Evolutionary conservation across 2,113 vertebrate species (phyloP), one percentile per base, ranked within the genome.

Genomic region (Phyllostomus hastatus): DNA sequence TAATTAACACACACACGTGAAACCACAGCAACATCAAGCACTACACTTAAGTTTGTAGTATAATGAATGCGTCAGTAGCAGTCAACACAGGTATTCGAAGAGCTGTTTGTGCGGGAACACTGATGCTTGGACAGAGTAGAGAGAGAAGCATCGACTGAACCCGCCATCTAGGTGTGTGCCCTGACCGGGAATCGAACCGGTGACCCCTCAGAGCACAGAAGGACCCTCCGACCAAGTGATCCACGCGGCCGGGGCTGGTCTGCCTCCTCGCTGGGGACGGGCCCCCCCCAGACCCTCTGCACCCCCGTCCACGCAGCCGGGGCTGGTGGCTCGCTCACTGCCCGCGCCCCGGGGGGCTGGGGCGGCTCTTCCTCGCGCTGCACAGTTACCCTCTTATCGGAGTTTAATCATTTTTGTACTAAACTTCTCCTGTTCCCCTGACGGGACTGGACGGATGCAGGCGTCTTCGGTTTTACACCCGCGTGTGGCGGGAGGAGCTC

Each of bases 331-430:
- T 35, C 59, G 22, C 12, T 91, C 35, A 31, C 24, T 10, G 31
- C 9, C 19, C 59, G 7, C 1, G 5, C 15, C 7, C 12, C 24
- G 28, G 33, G 17, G 5, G 7, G 10, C 6, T n/a, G 2, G 8
- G 57, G 31, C 50, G 50, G 9, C 8, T 41, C 67, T 31, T 91
- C n/a, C 28, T 52, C 20, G 26, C 69, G 20, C 67, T 9, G 11
- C 73, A 67, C 10, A 72, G 12, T 19, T 83, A 11, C 2, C 72
- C 54, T 14, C 31, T 83, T 79, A 46, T 38, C 26, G 61, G 8
- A 52, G 7, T 22, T 78, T 28, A 54, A 19, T 93, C 43, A 38
- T 73, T 61, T 96, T 80, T 24, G 33, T 28, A 20, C 52, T 38
- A 46, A 79, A 38, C n/a, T 16, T 75, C 52, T 5, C 10, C 28